Base-by-base conservation (phyloP, 2,113 vertebrate genomes). In the Hyla sarda region DNA sequence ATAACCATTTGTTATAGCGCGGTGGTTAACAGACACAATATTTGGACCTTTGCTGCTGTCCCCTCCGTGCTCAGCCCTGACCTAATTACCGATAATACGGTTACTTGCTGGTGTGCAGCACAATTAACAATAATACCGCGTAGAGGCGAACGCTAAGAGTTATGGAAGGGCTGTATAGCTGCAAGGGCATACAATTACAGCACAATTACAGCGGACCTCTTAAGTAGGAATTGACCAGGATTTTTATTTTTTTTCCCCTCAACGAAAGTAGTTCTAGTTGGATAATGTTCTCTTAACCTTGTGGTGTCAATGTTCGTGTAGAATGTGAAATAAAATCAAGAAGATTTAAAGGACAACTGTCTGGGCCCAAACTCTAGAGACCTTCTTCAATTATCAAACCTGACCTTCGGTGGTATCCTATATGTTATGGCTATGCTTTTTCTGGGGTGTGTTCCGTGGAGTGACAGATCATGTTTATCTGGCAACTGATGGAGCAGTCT, bases 41-140 rank as follows among this genome's bases (percentile, higher is more conserved):
- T 69, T 9, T 34, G 30, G 65, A 34, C 32, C 30, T 69, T 17
- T 34, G 4, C 62, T 16, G 13, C 65, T 23, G 25, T 65, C 60
- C 62, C 30, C 25, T 65, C 1, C 56, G n/a, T 23, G 65, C 9
- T 19, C 65, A 34, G 65, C 32, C 7, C 32, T 71, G 32, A 41
- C 67, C 67, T 71, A 41, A 71, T 71, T 71, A 71, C 32, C 41
- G 67, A 71, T 71, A 71, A 71, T 71, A 23, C 17, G 9, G 34
- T 16, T 3, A 41, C 34, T 23, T 71, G 34, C 67, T 71, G 67
- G 17, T 71, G 37, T 37, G 67, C 28, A 25, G 32, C 19, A 41
- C 67, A 71, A 71, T 71, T 71, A 71, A 71, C 67, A 37, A 71
- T 71, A 71, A 23, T 41, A 71, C 34, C 19, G 34, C 41, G 67